Evolutionary conservation across 1,140 invertebrate genomes (phyloP), one percentile per base, ranked within the genome.

Genomic region (Drosophila subpulchrella): DNA sequence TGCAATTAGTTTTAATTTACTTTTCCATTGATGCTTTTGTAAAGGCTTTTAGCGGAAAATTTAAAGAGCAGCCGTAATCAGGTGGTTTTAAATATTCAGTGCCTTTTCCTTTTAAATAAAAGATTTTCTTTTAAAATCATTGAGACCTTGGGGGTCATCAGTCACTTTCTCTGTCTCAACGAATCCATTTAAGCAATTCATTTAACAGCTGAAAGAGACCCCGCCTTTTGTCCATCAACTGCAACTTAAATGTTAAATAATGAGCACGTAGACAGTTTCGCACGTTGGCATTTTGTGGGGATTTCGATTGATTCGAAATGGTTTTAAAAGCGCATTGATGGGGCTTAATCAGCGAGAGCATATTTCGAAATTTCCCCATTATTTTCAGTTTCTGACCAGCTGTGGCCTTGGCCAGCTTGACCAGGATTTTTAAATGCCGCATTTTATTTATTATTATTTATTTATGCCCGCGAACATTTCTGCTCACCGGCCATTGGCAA

Each of bases 241-340:
- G 65, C 38, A 66, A 84, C 56, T 80, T 84, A 76, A 84, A 84
- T 84, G 62, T 68, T 78, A 75, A 86, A 86, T 86, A 86, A 78
- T 86, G 75, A 78, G 71, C 74, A 75, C 61, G 61, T 60, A 55
- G 60, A 42, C 32, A 12, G 56, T 38, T 86, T 82, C 67, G 51
- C 81, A 73, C 81, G 61, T 66, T 75, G 17, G 56, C 47, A 58
- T 63, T 79, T 54, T 63, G 39, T 8, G 17, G 53, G 30, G 24
- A 74, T 73, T 57, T n/a, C 27, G 56, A 74, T 75, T 59, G 60
- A 46, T 55, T 53, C 42, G 48, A 6, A 36, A 20, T 24, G 70
- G 48, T 65, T 53, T 88, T 88, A 83, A 88, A 67, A 76, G 70
- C 48, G 48, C 75, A 70, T 79, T 79, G 71, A 88, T 82, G 79